Base-by-base conservation (phyloP, 2,888 invertebrate species). In the Pseudolycoriella hygida region DNA sequence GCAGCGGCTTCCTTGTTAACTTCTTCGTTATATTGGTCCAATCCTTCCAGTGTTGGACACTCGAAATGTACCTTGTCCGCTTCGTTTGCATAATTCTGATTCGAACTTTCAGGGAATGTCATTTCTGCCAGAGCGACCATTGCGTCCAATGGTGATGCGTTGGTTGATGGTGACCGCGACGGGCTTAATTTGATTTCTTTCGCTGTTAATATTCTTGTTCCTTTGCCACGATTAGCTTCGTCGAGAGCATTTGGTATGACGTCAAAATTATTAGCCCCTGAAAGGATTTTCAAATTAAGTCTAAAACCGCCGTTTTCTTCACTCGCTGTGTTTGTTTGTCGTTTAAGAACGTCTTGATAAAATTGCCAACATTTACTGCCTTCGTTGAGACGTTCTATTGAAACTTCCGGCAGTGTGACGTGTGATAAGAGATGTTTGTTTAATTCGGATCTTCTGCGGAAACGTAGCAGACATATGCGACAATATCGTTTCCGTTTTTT, bases 11-110 rank as follows among this genome's bases (percentile, higher is more conserved):
- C 53, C 8, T 49, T 48, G 2, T 46, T 44, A 17, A 49, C 50
- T 2, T 54, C 55, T 1, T 53, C 51, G 10, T 49, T 42, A 47
- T 50, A 56, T 41, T 48, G 52, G 32, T 52, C 54, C 1, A 55
- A 46, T 6, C 55, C 55, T 37, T 56, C 55, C 8, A 55, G 44
- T 12, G 53, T 51, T 3, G 55, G 55, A 42, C 55, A 56, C 19
- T 56, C 55, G 14, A 53, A 56, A 42, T 54, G 53, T 38, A 51
- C 43, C 38, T 48, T 52, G n/a, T 52, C 53, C 11, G 4, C 6
- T 10, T 34, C 34, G 15, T 5, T 42, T 10, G 8, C 15, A 17
- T 15, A 39, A 38, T 20, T 38, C 18, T 37, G 12, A 18, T 38
- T 17, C 2, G 12, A 14, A 30, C 30, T 40, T 18, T 31, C 30